These are phyloP conservation scores for Pseudolycoriella hygida DNA, from an alignment of 2,888 invertebrate species.

Conservation along the genomic window DNA sequence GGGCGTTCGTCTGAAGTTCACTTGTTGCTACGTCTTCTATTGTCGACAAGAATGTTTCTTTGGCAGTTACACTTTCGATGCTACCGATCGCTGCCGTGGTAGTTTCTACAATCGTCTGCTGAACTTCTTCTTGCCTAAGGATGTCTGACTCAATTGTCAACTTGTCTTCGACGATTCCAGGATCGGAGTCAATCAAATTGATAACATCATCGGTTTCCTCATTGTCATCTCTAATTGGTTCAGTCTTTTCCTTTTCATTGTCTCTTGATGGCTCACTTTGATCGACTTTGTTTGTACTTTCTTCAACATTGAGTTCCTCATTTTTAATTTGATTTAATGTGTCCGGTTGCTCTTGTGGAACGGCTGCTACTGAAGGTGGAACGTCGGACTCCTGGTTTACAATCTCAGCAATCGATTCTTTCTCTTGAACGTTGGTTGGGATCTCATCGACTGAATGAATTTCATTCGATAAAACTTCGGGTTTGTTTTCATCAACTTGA, in stretches of 20 bases:
- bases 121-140: background rate
- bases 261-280: background rate
- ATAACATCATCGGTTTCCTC: background rate
- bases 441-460: background rate
- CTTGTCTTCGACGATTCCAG: background rate
- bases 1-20: too few species aligned
- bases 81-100: background rate
- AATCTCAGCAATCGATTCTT: too few species aligned
- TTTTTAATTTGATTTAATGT: background rate
- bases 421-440: too few species aligned
- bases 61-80: background rate
- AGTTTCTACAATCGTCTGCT: background rate
- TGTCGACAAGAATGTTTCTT: conserved; percentile 12
- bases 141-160: background rate
- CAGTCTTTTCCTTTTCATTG: background rate
- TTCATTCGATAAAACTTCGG: background rate
- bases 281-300: background rate
- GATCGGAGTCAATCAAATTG: too few species aligned
- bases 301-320: background rate
- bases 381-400: too few species aligned
- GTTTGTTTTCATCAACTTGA: background rate
- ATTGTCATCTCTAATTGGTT: background rate
- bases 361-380: too few species aligned
- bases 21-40: conserved; percentile 12
- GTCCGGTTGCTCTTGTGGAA: conserved; percentile 1